Evolutionary conservation across 2,113 vertebrate genomes (phyloP), one percentile per base, ranked within the genome.

Genomic region (Xenopus laevis): DNA sequence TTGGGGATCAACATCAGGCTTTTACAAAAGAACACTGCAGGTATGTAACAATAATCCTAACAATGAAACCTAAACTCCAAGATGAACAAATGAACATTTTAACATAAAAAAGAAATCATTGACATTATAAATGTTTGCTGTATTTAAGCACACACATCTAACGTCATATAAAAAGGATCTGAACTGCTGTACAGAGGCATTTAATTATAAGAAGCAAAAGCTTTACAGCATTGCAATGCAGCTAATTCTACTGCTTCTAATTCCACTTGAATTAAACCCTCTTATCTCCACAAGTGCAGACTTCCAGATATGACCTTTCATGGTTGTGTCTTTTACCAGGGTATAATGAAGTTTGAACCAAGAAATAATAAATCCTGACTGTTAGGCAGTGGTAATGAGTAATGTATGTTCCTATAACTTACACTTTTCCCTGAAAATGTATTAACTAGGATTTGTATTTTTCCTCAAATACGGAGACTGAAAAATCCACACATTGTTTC

Each of bases 281-380:
- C 60, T 72, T 64, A 72, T 72, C 61, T 53, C 60, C 20, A 64
- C 46, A 72, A 72, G 33, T 64, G n/a, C 71, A 72, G 61, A 63
- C 59, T 50, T 64, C 23, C n/a, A 44, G 44, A 58, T 63, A 62
- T 52, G 16, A 17, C 15, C 44, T 62, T 62, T 60, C 45, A 71
- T 62, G 47, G 45, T 21, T 47, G 17, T 10, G 47, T 21, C 47
- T 20, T 71, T 71, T 63, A 46, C 45, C 59, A 63, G 20, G 21
- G 70, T 53, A 30, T 53, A 71, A 10, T 62, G 18, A 63, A 20
- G 45, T 12, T 40, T 16, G 23, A 46, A 16, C 45, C 23, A 63
- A 30, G 1, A 20, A 50, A 71, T 40, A 71, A 16, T 71, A 62
- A 62, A 62, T 71, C 21, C 20, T 50, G 20, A 40, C 45, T 50